Evolutionary conservation across 1,140 invertebrate species (phyloP).

Genomic region (Drosophila rhopaloa): DNA sequence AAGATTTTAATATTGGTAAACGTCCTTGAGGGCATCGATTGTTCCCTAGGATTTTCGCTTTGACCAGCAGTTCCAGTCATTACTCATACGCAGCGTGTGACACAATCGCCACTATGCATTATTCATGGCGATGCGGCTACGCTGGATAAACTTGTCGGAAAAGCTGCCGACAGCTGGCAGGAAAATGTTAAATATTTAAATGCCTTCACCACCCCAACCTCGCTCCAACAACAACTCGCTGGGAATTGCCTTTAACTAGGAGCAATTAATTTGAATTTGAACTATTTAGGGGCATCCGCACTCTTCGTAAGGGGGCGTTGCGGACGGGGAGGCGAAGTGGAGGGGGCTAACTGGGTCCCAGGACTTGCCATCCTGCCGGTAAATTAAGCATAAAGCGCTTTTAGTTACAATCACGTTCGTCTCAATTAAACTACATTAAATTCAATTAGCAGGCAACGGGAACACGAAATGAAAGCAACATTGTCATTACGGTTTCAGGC

Average conservation of each 20-base stretch:
- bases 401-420: slow-evolving; percentile 83
- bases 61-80: slow-evolving; percentile 59
- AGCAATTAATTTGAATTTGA: slow-evolving; percentile 76
- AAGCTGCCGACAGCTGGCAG: slow-evolving; percentile 71
- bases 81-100: slow-evolving; percentile 77
- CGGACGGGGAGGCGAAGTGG: too few species aligned
- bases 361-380: slow-evolving; percentile 54
- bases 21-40: slow-evolving; percentile 70
- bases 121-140: slow-evolving; percentile 61
- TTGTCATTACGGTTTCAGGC: slow-evolving; percentile 69
- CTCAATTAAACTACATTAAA: slow-evolving; percentile 84
- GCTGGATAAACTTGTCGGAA: slow-evolving; percentile 62
- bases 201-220: slow-evolving; percentile 24
- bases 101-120: slow-evolving; percentile 70
- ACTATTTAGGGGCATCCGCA: slow-evolving; percentile 65
- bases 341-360: slow-evolving; percentile 6
- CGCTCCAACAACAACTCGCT: slow-evolving; percentile 20
- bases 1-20: slow-evolving; percentile 76
- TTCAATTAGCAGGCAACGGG: slow-evolving; percentile 76
- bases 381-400: slow-evolving; percentile 83
- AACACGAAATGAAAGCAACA: slow-evolving; percentile 70
- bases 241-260: slow-evolving; percentile 61
- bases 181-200: slow-evolving; percentile 75
- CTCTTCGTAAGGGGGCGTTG: slow-evolving; percentile 33
- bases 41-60: slow-evolving; percentile 21